Conservation (phyloP, 1,140 invertebrate genomes). For the Pseudomyrmex cubaensis region DNA sequence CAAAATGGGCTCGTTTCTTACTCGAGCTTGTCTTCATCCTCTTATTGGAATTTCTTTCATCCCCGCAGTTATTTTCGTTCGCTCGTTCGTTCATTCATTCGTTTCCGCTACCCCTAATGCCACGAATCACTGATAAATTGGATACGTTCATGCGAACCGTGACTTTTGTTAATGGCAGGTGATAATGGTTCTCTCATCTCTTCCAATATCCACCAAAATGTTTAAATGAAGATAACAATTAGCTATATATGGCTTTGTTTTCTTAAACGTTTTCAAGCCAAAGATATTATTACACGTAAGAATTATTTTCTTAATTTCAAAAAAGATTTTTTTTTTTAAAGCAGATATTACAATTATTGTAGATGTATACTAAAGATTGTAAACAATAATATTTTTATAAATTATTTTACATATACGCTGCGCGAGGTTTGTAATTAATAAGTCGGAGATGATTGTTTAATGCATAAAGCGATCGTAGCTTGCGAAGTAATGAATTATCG, state of each 20-base stretch:
- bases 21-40: conserved; percentile 72
- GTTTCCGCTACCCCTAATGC: conserved; percentile 34
- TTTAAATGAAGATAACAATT: background rate
- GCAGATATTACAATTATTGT: too few relatives aligned
- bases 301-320: too few relatives aligned
- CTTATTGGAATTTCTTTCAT: conserved; percentile 76
- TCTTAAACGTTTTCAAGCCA: too few relatives aligned
- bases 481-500: conserved; percentile 79
- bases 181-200: conserved; percentile 18
- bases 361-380: too few relatives aligned
- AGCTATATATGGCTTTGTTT: background rate
- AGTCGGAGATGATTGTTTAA: conserved; percentile 66
- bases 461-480: conserved; percentile 73
- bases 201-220: background rate
- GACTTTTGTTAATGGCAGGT: conserved; percentile 58
- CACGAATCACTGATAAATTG: conserved; percentile 69
- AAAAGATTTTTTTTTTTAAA: too few relatives aligned
- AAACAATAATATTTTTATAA: too few relatives aligned
- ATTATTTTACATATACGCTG: too few relatives aligned
- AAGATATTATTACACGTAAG: too few relatives aligned
- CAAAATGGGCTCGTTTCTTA: conserved; percentile 84
- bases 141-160: conserved; percentile 57
- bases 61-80: conserved; percentile 63
- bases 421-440: background rate
- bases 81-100: conserved; percentile 3